Base-by-base conservation (phyloP, 2,888 invertebrate genomes). In the Ectemnius cavifrons region DNA sequence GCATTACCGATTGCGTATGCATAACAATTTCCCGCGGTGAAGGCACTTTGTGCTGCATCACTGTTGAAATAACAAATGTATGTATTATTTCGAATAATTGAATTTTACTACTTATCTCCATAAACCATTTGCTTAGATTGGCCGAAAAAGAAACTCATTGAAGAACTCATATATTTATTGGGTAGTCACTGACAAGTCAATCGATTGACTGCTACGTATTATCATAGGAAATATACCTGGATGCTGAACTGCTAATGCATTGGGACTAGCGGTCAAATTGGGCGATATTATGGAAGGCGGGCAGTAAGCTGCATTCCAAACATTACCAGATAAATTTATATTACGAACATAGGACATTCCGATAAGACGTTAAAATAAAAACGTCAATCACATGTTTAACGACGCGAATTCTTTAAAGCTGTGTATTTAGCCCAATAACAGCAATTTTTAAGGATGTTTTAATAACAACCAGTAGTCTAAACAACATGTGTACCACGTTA, bases 1-100 rank as follows among this genome's bases (percentile, higher is more conserved):
- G 97, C 94, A 97, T 95, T 84, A 97, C 96, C 84, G 94, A 94
- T 92, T 97, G 97, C 49, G 97, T 96, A 91, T 97, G 97, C 77
- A 94, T 95, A 72, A 95, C 95, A 77, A 97, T 92, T 90, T 97
- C 97, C 84, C 97, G 94, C 45, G 97, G 96, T 20, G 97, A 97
- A 59, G 96, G 96, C 82, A 95, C 95, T 85, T 95, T 93, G 82
- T 94, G 94, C 76, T 94, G 94, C 84, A 94, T 92, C 78, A 94
- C 95, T 95, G 87, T 84, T 78, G 85, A 84, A 81, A 75, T 61
- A 71, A 73, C 46, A 78, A 59, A 16, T 52, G 3, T 13, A 16
- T 11, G 52, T 52, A 16, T 37, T 37, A 6, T 8, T 37, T 11
- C 37, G 37, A 37, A 37, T 37, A 11, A 37, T 4, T 37, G 23